Conservation (phyloP, 2,113 vertebrate species). For the Dissostichus mawsoni region DNA sequence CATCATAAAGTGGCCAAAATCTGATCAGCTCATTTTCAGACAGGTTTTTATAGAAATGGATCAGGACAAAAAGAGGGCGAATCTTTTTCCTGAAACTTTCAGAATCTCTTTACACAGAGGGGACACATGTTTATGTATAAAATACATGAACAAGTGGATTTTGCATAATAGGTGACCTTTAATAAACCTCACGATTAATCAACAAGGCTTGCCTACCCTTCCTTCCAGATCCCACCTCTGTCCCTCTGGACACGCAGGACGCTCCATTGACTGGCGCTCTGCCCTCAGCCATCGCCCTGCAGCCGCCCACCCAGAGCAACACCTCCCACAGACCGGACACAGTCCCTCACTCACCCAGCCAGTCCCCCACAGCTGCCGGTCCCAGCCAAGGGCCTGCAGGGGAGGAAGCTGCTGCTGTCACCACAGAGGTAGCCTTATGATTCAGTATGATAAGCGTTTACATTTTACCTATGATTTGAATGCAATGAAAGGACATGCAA, state of each 20-base stretch:
- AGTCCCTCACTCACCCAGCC: constrained; percentile 4
- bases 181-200: background rate
- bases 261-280: constrained; percentile 79
- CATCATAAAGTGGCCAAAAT: too few species aligned
- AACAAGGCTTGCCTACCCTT: background rate
- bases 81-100: too few species aligned
- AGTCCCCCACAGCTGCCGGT: background rate
- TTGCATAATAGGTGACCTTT: background rate
- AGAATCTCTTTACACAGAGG: too few species aligned
- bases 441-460: background rate
- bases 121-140: too few species aligned
- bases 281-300: constrained; percentile 86
- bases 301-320: constrained; percentile 89
- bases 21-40: too few species aligned
- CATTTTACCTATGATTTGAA: constrained; percentile 12
- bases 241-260: constrained; percentile 42
- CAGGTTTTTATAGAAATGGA: too few species aligned
- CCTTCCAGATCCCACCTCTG: constrained; percentile 23
- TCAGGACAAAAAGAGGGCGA: too few species aligned
- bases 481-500: background rate
- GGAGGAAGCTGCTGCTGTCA: constrained; percentile 7
- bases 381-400: background rate
- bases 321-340: constrained; percentile 45
- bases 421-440: constrained; percentile 57
- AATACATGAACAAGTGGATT: too few species aligned